A percentile compares a stretch with the other conserved stretches of the same genome.
Evolutionary conservation across 2,888 invertebrate genomes (phyloP).

Genomic region (Bombyx huttoni): DNA sequence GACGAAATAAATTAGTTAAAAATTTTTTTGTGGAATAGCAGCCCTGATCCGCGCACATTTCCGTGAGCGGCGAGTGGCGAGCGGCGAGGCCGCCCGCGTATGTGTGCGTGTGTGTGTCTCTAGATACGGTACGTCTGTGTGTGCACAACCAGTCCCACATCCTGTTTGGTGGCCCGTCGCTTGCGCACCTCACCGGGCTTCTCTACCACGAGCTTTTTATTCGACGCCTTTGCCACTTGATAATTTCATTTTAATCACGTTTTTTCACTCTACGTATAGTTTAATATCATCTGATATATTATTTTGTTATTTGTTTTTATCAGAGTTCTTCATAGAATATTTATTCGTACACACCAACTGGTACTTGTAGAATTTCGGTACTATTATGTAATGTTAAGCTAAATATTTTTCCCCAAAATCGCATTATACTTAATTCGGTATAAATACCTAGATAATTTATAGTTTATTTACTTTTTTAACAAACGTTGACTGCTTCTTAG

Average conservation of each 20-base stretch:
- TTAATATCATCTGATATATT: not conserved
- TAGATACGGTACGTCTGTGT: constrained; percentile 24
- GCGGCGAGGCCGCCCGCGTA: constrained; percentile 49
- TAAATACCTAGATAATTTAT: too few species aligned
- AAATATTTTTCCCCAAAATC: too few species aligned
- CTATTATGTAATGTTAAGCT: too few species aligned
- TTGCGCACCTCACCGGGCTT: constrained; percentile 47
- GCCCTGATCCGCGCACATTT: constrained; percentile 58
- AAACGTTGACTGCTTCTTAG: too few species aligned
- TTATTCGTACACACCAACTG: too few species aligned
- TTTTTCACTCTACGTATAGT: not conserved
- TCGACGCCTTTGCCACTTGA: constrained; percentile 44
- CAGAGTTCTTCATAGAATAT: too few species aligned
- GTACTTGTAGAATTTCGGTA: too few species aligned
- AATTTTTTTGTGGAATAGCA: constrained; percentile 8
- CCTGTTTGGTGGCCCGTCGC: constrained; percentile 65
- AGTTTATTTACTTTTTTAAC: too few species aligned
- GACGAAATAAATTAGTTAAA: not conserved
- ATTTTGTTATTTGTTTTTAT: not conserved
- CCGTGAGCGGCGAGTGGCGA: constrained; percentile 57
- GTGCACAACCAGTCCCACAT: constrained; percentile 70
- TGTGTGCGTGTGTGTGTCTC: constrained; percentile 37
- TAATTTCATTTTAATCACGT: not conserved
- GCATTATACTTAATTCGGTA: too few species aligned
- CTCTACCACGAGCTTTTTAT: constrained; percentile 60